phyloP scores from a whole-genome alignment of 2,888 invertebrate genomes.

The Plagiodera versicolora region DNA sequence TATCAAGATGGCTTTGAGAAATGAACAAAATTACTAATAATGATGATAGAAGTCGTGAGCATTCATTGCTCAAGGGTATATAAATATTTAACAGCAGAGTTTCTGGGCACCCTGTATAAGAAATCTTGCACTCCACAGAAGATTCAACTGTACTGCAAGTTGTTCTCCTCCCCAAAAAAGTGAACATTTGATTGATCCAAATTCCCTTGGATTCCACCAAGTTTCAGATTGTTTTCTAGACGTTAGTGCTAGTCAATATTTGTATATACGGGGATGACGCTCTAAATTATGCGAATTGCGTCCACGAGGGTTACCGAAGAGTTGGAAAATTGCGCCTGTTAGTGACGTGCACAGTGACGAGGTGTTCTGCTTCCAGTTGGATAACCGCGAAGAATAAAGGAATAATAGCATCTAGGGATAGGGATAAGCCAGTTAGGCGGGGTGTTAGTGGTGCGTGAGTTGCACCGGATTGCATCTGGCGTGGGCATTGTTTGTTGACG shows the following conservation, averaged over 20 bases:
- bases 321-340: conserved; percentile 40
- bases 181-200: too few species aligned
- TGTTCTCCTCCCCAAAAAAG: too few species aligned
- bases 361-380: conserved; percentile 56
- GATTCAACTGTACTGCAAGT: too few species aligned
- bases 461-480: conserved; percentile 52
- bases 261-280: conserved; percentile 12
- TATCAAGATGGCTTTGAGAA: too few species aligned
- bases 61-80: too few species aligned
- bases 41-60: too few species aligned
- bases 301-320: conserved; percentile 17
- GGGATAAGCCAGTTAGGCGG: conserved; percentile 51
- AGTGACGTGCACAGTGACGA: conserved; percentile 50
- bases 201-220: too few species aligned
- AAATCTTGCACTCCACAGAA: too few species aligned
- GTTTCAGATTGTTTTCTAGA: too few species aligned
- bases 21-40: too few species aligned
- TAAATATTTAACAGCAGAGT: too few species aligned
- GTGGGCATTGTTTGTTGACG: conserved; percentile 49
- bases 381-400: conserved; percentile 54
- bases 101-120: too few species aligned
- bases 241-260: neutral
- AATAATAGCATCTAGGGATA: conserved; percentile 52
- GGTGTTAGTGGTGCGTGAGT: conserved; percentile 33
- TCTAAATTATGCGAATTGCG: conserved; percentile 25